Conservation (phyloP, 1,140 invertebrate species). For the Drosophila bocki region DNA sequence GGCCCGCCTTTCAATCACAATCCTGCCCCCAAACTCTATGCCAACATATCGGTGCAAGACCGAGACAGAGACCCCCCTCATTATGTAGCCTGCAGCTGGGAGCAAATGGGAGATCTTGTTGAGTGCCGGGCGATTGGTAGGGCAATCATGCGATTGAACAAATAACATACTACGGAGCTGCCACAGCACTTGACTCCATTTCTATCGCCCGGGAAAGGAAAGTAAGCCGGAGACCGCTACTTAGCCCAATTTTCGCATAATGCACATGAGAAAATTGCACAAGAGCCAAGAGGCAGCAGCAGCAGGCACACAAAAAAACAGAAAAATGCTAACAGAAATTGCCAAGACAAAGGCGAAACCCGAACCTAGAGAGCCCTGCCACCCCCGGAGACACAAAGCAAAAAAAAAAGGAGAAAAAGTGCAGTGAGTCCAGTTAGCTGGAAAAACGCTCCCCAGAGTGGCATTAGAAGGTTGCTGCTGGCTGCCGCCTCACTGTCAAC, state of each 20-base stretch:
- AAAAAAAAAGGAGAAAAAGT: conserved; percentile 36
- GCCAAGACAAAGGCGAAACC: conserved; percentile 48
- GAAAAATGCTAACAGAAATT: conserved; percentile 62
- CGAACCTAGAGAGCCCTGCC: conserved; percentile 36
- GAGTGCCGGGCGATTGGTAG: conserved; percentile 42
- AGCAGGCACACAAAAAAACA: conserved; percentile 54
- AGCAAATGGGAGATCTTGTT: conserved; percentile 47
- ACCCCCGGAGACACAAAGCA: conserved; percentile 50
- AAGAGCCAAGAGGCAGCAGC: conserved; percentile 63
- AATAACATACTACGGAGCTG: conserved; percentile 72
- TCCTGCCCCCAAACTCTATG: conserved; percentile 44
- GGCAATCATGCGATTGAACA: conserved; percentile 78
- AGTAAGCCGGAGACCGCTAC: conserved; percentile 60
- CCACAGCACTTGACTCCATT: conserved; percentile 76
- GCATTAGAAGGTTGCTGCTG: conserved; percentile 64
- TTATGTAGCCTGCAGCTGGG: conserved; percentile 45
- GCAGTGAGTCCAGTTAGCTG: conserved; percentile 63
- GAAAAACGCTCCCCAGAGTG: conserved; percentile 78
- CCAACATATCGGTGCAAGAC: conserved; percentile 23
- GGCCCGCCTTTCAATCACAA: conserved; percentile 40
- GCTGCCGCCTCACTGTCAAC: conserved; percentile 40
- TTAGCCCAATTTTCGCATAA: conserved; percentile 83
- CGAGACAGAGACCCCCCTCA: conserved; percentile 15
- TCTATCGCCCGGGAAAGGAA: conserved; percentile 56
- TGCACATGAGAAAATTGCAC: conserved; percentile 79